phyloP scores from a whole-genome alignment of 2,113 vertebrate species.

The Pitta sordida region DNA sequence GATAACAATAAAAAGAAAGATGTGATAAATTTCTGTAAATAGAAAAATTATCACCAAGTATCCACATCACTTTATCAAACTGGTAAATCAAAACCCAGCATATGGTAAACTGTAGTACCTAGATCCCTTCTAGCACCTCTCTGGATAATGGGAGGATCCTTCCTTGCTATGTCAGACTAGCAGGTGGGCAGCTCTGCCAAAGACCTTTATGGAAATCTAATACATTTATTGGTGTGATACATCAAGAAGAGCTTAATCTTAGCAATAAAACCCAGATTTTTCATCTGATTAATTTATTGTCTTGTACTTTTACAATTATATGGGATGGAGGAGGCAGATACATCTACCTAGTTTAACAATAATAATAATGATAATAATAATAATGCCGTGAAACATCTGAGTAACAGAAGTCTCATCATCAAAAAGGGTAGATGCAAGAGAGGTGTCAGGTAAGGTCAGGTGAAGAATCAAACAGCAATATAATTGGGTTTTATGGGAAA shows the following conservation, averaged over 20 bases:
- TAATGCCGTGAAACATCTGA: neutral
- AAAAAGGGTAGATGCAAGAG: neutral
- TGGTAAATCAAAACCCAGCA: neutral
- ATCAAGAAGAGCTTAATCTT: neutral
- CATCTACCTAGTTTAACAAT: rapidly evolving
- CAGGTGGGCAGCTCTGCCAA: neutral
- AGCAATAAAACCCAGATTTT: neutral
- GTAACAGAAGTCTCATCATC: constrained; percentile 14
- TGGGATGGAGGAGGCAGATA: neutral
- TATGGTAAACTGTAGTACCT: neutral
- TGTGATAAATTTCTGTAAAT: neutral
- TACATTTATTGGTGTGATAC: neutral
- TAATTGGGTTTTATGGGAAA: constrained; percentile 7
- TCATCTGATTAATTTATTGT: neutral
- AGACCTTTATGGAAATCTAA: neutral
- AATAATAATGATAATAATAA: neutral
- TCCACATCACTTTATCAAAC: neutral
- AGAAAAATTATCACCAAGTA: neutral
- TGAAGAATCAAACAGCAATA: neutral
- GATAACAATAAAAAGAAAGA: neutral
- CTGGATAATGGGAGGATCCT: neutral
- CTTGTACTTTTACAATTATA: neutral
- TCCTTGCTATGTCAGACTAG: neutral
- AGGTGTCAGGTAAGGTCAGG: constrained; percentile 21
- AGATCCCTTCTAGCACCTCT: neutral